Evolutionary conservation across 2,888 invertebrate genomes (phyloP).

Genomic region (Drosophila anceps): DNA sequence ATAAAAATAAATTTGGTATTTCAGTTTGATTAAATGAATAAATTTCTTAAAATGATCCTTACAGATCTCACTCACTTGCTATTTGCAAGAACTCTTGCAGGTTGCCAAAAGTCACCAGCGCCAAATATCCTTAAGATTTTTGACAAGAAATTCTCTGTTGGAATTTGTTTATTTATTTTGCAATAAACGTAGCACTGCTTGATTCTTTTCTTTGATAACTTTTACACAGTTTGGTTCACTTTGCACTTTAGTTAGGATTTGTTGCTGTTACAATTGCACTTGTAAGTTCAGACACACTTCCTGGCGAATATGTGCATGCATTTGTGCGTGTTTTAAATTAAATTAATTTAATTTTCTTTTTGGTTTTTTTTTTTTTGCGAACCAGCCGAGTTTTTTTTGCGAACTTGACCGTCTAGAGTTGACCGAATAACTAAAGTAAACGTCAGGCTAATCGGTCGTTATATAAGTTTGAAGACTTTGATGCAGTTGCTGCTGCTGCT

Average conservation of each 20-base stretch:
- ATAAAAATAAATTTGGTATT: not conserved
- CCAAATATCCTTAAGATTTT: slow-evolving; percentile 67
- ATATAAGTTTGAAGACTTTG: slow-evolving; percentile 85
- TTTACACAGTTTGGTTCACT: slow-evolving; percentile 46
- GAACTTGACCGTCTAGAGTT: slow-evolving; percentile 85
- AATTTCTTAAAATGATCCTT: not conserved
- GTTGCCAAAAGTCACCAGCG: slow-evolving; percentile 43
- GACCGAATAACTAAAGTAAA: slow-evolving; percentile 85
- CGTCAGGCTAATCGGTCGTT: slow-evolving; percentile 84
- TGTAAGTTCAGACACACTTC: slow-evolving; percentile 59
- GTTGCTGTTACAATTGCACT: slow-evolving; percentile 44
- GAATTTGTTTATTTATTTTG: slow-evolving; percentile 36
- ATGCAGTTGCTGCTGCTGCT: slow-evolving; percentile 63
- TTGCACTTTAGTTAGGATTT: slow-evolving; percentile 54
- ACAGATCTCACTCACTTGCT: slow-evolving; percentile 51
- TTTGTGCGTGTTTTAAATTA: slow-evolving; percentile 12
- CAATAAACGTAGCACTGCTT: slow-evolving; percentile 58
- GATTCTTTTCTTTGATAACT: slow-evolving; percentile 21
- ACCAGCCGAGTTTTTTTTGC: slow-evolving; percentile 70
- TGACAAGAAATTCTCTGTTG: slow-evolving; percentile 22
- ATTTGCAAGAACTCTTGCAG: slow-evolving; percentile 41
- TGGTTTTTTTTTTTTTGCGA: slow-evolving; percentile 17
- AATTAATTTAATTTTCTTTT: slow-evolving; percentile 5
- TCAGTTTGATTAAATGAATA: not conserved
- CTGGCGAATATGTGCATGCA: slow-evolving; percentile 43